Conservation (phyloP, 1,140 invertebrate genomes). For the Chelonus insularis region DNA sequence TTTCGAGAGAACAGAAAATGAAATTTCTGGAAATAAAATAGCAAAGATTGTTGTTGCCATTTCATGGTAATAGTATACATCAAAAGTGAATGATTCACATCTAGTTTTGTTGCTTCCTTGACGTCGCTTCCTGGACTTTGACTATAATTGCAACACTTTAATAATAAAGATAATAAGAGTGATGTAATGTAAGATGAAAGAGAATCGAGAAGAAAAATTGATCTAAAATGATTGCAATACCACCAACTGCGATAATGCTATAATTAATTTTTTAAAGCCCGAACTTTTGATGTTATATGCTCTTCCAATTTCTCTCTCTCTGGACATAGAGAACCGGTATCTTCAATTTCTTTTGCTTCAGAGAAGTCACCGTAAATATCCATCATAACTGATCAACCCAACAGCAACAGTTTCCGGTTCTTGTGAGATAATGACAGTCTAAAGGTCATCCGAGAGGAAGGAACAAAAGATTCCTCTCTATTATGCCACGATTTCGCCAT, state of each 20-base stretch:
- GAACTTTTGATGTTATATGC: slow-evolving; percentile 6
- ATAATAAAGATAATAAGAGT: neutral
- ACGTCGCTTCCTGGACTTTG: too few relatives aligned
- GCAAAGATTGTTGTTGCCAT: too few relatives aligned
- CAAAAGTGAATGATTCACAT: too few relatives aligned
- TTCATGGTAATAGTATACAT: too few relatives aligned
- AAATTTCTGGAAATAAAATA: too few relatives aligned
- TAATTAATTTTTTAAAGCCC: slow-evolving; percentile 27
- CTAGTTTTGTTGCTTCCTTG: too few relatives aligned
- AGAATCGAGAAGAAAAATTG: slow-evolving; percentile 11
- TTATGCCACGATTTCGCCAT: neutral
- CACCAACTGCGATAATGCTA: slow-evolving; percentile 31
- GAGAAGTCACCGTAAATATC: neutral
- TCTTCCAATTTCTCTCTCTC: slow-evolving; percentile 26
- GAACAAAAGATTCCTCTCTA: neutral
- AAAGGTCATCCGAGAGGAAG: neutral
- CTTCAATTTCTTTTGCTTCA: neutral
- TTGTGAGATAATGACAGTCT: neutral
- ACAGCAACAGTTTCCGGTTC: neutral
- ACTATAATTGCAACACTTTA: too few relatives aligned
- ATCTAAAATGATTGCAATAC: slow-evolving; percentile 22
- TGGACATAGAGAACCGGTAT: slow-evolving; percentile 1
- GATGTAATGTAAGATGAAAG: slow-evolving; percentile 5
- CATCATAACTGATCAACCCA: too few relatives aligned
- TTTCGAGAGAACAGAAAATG: too few relatives aligned